Base-by-base conservation (phyloP, 2,888 invertebrate genomes). In the Aporophyla nigra region DNA sequence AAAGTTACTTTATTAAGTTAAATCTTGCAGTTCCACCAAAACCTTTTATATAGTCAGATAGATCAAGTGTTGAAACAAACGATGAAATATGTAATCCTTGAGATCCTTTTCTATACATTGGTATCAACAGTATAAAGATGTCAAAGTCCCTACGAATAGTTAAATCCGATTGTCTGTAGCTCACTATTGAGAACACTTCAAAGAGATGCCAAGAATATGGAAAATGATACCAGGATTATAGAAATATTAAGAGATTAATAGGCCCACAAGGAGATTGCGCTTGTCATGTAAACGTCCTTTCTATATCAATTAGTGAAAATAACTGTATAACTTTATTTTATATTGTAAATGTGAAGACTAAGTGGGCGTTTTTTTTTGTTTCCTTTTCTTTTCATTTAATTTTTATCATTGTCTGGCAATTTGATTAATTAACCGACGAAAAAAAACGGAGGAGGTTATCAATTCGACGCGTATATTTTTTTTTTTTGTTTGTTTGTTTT, bases 121-220 rank as follows among this genome's bases (percentile, higher is more conserved):
- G n/a, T 75, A 71, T 71, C 40, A 51, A 40, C 49, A 58, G 24
- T 27, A 70, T 24, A 49, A 16, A 49, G 40, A 79, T 49, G 16
- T 21, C 46, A n/a, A 79, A 40, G 33, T 79, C 14, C 33, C 24
- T 2, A 27, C 21, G 51, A 27, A 51, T 16, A 24, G 24, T 24
- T 24, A 51, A 80, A 71, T 58, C 5, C n/a, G 14, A 58, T 80
- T 43, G 27, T 58, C n/a, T 27, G 9, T 24, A 27, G 16, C 24
- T 58, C 21, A 75, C 24, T 49, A 21, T 6, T 56, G 76, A 27
- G 21, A n/a, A 19, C 72, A n/a, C 12, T 24, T 40, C 43, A 27
- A 51, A 51, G 49, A 51, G 70, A 69, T 69, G 5, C n/a, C n/a
- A 33, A 21, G 33, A 73, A 21, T n/a, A 56, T 74, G 3, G 10